Base-by-base conservation (phyloP, 2,113 vertebrate species). In the Aptenodytes forsteri region DNA sequence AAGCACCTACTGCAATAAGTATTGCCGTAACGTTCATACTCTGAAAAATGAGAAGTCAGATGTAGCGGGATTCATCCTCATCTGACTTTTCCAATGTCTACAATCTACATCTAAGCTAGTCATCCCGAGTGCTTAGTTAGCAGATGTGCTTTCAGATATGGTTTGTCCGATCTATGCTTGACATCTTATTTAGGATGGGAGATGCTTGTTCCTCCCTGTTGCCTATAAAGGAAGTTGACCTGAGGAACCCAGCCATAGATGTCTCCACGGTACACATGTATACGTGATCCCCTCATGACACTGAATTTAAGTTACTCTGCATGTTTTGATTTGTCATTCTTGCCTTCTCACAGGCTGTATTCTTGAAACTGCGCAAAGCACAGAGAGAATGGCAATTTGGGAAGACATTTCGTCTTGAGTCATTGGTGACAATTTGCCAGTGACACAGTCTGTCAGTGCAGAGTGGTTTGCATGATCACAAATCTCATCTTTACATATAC, bases 221-320 rank as follows among this genome's bases (percentile, higher is more conserved):
- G 9, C 16, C 22, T 59, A 4, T 15, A 58, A 67, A 75, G 30
- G 11, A 87, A 71, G 11, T 20, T 50, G 72, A 59, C 27, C 32
- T 25, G 27, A 89, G 54, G 18, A 94, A 26, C 21, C 6, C 32
- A 72, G 25, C 5, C 8, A 13, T 6, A 44, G 21, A 38, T 30
- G 6, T 61, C n/a, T 79, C 22, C 26, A 9, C 0, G 1, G 9
- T 47, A 36, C 38, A 47, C 4, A 9, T 8, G 2, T 34, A 25
- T 38, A 22, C 7, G 12, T n/a, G 16, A 65, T 44, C 19, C 5
- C 9, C 13, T 38, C 27, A 42, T 52, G 15, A 38, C 0, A 0
- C 6, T 83, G 44, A n/a, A 50, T 79, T 73, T 49, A 50, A 58
- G 42, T 87, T 64, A 56, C 23, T 30, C 54, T 54, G 27, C 2